Conservation (phyloP, 2,888 invertebrate genomes). For the Scaptomyza polygonia region DNA sequence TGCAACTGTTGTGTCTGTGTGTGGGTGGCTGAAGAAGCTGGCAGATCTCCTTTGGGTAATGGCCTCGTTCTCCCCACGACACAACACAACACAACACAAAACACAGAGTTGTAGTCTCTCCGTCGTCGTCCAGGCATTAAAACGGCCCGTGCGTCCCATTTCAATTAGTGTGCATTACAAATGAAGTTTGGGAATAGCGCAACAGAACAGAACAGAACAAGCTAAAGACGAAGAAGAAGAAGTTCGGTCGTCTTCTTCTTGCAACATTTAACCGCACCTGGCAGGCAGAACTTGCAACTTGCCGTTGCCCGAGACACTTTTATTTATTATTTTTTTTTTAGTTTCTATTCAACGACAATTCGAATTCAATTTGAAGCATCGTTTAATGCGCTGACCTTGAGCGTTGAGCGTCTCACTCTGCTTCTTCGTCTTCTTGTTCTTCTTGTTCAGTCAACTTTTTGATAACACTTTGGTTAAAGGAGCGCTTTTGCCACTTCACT, state of each 20-base stretch:
- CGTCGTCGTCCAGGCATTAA: conserved; percentile 65
- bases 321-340: no score
- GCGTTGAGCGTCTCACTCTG: background rate
- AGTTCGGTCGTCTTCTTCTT: no score
- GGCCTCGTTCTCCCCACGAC: conserved; percentile 15
- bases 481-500: conserved; percentile 58
- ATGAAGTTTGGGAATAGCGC: conserved; percentile 77
- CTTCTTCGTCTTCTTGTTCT: conserved; percentile 1
- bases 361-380: conserved; percentile 48
- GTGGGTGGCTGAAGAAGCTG: no score
- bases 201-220: conserved; percentile 9
- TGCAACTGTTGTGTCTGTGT: no score
- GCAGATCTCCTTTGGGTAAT: conserved; percentile 39
- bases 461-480: conserved; percentile 22
- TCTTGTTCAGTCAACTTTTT: background rate
- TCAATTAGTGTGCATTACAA: conserved; percentile 79
- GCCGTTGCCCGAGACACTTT: background rate
- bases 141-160: conserved; percentile 74
- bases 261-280: conserved; percentile 30
- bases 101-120: background rate
- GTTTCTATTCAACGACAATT: conserved; percentile 21
- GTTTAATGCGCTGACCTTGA: conserved; percentile 45
- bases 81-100: no score
- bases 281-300: conserved; percentile 41
- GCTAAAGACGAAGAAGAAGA: no score